Percentiles rank a stretch among this genome's conserved stretches.
These are phyloP conservation scores for Meteorus colon DNA, from an alignment of 2,888 invertebrate genomes.

Conservation along the genomic window DNA sequence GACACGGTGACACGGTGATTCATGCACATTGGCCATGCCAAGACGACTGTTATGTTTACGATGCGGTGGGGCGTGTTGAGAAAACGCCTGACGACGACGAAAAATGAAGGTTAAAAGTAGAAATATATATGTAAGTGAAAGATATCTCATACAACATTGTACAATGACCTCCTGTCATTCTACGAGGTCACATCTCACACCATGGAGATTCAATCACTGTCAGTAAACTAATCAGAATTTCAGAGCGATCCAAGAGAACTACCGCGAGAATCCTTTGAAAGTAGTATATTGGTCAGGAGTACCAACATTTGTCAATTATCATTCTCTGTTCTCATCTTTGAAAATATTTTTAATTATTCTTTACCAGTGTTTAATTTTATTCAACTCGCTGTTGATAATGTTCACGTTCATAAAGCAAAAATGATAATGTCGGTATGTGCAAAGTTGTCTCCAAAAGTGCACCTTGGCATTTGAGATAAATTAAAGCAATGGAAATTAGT, in stretches of 20 bases:
- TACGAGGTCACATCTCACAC: slow-evolving; percentile 64
- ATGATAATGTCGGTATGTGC: slow-evolving; percentile 2
- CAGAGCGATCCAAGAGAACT: slow-evolving; percentile 37
- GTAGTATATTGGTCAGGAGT: too few species aligned
- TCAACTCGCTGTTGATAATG: background rate
- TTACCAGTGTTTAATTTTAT: background rate
- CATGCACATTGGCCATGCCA: slow-evolving; percentile 58
- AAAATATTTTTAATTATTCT: too few species aligned
- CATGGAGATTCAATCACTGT: slow-evolving; percentile 60
- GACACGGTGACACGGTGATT: slow-evolving; percentile 68
- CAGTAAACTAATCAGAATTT: slow-evolving; percentile 45
- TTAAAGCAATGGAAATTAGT: slow-evolving; percentile 12
- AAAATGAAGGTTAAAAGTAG: slow-evolving; percentile 23
- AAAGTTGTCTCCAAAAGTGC: slow-evolving; percentile 34
- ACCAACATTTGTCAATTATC: too few species aligned
- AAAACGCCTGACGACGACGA: slow-evolving; percentile 21
- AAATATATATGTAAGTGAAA: slow-evolving; percentile 23
- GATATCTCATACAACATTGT: slow-evolving; percentile 24
- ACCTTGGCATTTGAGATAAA: slow-evolving; percentile 39
- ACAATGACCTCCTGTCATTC: slow-evolving; percentile 69
- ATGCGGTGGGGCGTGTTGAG: slow-evolving; percentile 35
- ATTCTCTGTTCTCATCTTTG: too few species aligned
- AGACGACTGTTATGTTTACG: slow-evolving; percentile 11
- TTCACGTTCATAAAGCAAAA: slow-evolving; percentile 8
- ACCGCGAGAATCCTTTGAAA: background rate